These are phyloP conservation scores for Periophthalmus modestus DNA, from an alignment of 2,113 vertebrate species.

Conservation along the genomic window DNA sequence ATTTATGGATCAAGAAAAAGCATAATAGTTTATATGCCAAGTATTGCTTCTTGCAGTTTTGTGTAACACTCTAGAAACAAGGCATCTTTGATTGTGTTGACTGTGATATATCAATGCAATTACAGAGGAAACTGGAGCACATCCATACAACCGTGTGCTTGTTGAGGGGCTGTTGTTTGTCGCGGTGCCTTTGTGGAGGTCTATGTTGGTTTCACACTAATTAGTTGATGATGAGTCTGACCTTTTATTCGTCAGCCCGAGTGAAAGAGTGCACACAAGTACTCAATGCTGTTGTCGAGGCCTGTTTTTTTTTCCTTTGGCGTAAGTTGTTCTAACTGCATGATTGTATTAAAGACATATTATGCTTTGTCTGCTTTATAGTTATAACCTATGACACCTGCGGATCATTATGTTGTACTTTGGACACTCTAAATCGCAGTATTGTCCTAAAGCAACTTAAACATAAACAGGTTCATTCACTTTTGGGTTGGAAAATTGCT, in stretches of 20 bases:
- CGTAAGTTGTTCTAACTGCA: too few relatives aligned
- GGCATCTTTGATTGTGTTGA: background rate
- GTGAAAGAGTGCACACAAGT: slow-evolving; percentile 6
- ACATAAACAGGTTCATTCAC: too few relatives aligned
- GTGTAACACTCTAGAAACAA: background rate
- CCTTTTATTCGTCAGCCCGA: slow-evolving; percentile 36
- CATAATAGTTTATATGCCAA: background rate
- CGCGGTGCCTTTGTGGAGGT: slow-evolving; percentile 41
- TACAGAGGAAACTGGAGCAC: slow-evolving; percentile 40
- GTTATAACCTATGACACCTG: too few relatives aligned
- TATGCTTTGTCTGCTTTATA: too few relatives aligned
- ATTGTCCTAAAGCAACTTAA: too few relatives aligned
- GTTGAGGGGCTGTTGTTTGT: slow-evolving; percentile 31
- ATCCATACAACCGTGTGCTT: slow-evolving; percentile 18
- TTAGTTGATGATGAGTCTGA: slow-evolving; percentile 51
- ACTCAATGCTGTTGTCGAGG: background rate
- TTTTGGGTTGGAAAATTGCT: too few relatives aligned
- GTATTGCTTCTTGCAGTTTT: background rate
- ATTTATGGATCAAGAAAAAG: background rate
- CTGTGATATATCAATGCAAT: slow-evolving; percentile 24
- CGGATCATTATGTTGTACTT: too few relatives aligned
- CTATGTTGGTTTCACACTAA: slow-evolving; percentile 40
- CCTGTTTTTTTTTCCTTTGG: background rate
- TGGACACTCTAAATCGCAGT: too few relatives aligned
- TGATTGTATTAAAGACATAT: too few relatives aligned